Evolutionary conservation across 35 echinoderm and acorn worm genomes (phyloP).

Genomic region (Ophioderma brevispina): DNA sequence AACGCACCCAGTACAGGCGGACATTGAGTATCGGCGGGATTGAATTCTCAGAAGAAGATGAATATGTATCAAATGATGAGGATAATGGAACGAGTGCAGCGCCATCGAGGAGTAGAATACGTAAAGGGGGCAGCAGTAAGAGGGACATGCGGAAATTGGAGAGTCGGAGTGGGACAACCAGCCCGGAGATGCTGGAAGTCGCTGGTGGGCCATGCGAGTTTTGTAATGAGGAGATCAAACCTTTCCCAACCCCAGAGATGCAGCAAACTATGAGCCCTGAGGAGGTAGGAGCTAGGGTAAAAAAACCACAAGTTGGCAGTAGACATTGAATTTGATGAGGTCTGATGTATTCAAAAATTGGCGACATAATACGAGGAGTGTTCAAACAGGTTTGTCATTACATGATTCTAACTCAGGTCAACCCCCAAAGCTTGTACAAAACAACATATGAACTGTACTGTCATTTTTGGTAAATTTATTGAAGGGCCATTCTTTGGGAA

Average conservation of each 20-base stretch:
- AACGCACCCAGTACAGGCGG: neutral
- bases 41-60: slow-evolving; percentile 3
- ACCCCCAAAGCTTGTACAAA: too few species aligned
- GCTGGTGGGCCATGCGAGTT: slow-evolving; percentile 77
- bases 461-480: too few species aligned
- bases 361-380: too few species aligned
- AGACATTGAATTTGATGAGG: too few species aligned
- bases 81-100: neutral
- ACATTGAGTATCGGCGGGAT: neutral
- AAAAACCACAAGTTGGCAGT: too few species aligned
- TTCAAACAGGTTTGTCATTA: too few species aligned
- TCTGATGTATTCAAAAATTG: too few species aligned
- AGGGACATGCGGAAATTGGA: neutral
- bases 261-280: slow-evolving; percentile 49
- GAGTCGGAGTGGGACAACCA: neutral
- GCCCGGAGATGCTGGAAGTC: slow-evolving; percentile 23
- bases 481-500: too few species aligned
- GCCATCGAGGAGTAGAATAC: neutral
- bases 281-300: too few species aligned
- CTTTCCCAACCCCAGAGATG: slow-evolving; percentile 96
- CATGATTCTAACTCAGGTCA: too few species aligned
- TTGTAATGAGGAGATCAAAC: slow-evolving; percentile 76
- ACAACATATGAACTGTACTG: too few species aligned
- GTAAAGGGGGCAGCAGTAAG: neutral
- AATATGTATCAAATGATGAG: neutral